Evolutionary conservation across 2,888 invertebrate genomes (phyloP).

Genomic region (Drosophila conformis): DNA sequence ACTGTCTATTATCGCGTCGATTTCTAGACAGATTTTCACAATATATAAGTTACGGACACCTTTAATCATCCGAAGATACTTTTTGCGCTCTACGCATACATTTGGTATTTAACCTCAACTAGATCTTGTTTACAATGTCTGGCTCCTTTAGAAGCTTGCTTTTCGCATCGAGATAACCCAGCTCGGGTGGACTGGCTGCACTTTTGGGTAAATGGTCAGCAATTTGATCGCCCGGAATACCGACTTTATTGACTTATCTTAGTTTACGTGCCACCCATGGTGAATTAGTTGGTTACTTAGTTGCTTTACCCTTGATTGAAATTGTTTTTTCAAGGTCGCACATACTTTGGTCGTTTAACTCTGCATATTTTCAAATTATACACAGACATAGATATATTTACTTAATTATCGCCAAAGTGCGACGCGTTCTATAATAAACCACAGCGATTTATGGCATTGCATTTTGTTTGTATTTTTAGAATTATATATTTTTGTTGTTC

Average conservation of each 20-base stretch:
- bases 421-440: conserved; percentile 18
- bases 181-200: not conserved
- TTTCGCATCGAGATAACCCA: not conserved
- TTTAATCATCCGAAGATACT: not conserved
- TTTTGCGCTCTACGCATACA: not conserved
- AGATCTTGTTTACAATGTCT: not conserved
- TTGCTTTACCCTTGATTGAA: not conserved
- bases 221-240: not conserved
- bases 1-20: not conserved
- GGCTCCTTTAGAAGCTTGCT: not conserved
- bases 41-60: not conserved
- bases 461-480: conserved; percentile 31
- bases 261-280: too few species aligned
- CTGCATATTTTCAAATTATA: conserved; percentile 1
- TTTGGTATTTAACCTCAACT: not conserved
- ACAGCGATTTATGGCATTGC: conserved; percentile 31
- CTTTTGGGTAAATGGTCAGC: too few species aligned
- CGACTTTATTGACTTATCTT: not conserved
- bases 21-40: not conserved
- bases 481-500: conserved; percentile 1
- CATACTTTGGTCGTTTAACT: not conserved
- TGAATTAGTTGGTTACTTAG: not conserved
- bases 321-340: not conserved
- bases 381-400: conserved; percentile 1
- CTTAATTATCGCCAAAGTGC: conserved; percentile 15